Evolutionary conservation across 2,113 vertebrate species (phyloP).

Genomic region (Ceuthmochares aereus): DNA sequence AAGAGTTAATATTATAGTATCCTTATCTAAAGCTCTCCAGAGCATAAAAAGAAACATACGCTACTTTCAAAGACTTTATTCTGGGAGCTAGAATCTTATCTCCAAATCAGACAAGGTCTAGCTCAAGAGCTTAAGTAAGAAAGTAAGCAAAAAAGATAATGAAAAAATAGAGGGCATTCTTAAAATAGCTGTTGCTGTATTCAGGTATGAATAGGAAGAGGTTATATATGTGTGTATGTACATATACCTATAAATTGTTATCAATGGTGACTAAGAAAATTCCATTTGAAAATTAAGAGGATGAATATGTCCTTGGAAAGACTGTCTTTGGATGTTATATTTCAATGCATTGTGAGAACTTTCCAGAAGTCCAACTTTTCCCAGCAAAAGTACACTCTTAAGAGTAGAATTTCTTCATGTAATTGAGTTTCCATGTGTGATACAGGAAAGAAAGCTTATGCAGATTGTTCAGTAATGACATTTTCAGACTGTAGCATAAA

Average conservation of each 20-base stretch:
- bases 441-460: slow-evolving; percentile 28
- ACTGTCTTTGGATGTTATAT: background rate
- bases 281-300: slow-evolving; percentile 43
- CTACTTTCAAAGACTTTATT: background rate
- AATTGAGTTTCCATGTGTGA: slow-evolving; percentile 39
- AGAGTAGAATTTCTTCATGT: background rate
- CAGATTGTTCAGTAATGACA: slow-evolving; percentile 17
- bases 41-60: background rate
- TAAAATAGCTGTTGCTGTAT: background rate
- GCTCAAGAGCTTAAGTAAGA: background rate
- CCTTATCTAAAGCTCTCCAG: background rate
- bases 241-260: background rate
- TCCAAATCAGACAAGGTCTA: background rate
- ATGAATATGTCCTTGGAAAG: background rate
- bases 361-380: background rate
- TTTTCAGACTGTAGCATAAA: slow-evolving; percentile 50
- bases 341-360: slow-evolving; percentile 17
- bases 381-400: background rate
- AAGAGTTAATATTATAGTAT: background rate
- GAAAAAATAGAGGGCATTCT: background rate
- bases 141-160: background rate
- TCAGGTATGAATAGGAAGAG: background rate
- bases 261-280: slow-evolving; percentile 24
- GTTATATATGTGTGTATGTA: background rate
- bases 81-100: background rate